Evolutionary conservation across 2,888 invertebrate genomes (phyloP).

Genomic region (Amblyteles armatorius): DNA sequence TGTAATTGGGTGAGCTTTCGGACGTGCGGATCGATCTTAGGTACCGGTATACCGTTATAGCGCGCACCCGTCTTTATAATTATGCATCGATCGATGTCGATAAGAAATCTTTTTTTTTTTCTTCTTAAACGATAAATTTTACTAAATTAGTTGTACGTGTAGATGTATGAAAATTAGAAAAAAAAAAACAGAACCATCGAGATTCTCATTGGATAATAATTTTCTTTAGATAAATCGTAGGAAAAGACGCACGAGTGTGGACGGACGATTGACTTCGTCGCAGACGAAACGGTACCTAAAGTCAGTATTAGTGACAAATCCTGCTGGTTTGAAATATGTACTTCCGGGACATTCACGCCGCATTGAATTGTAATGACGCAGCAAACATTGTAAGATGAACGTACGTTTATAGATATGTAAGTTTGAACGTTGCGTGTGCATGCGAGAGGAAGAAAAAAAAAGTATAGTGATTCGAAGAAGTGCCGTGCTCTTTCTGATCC

Average conservation of each 20-base stretch:
- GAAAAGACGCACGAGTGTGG: constrained; percentile 1
- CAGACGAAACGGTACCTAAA: constrained; percentile 60
- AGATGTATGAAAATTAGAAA: not conserved
- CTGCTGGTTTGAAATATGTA: constrained; percentile 68
- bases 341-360: constrained; percentile 66
- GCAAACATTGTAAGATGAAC: constrained; percentile 30
- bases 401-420: constrained; percentile 35
- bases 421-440: constrained; percentile 39
- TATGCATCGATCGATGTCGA: constrained; percentile 13
- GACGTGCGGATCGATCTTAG: constrained; percentile 63
- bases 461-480: constrained; percentile 39
- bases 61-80: not conserved
- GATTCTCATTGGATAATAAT: constrained; percentile 24
- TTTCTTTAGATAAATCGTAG: not conserved
- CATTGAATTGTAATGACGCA: constrained; percentile 44
- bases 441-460: constrained; percentile 37
- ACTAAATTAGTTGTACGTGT: not conserved
- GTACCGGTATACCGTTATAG: constrained; percentile 51
- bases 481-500: constrained; percentile 9
- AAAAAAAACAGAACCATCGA: not conserved
- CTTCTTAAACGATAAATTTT: not conserved
- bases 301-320: constrained; percentile 68
- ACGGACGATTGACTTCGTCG: constrained; percentile 33
- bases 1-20: constrained; percentile 57
- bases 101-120: not conserved